Evolutionary conservation across 2,797 vertebrate genomes (phyloP).

Genomic region (Trachurus trachurus): DNA sequence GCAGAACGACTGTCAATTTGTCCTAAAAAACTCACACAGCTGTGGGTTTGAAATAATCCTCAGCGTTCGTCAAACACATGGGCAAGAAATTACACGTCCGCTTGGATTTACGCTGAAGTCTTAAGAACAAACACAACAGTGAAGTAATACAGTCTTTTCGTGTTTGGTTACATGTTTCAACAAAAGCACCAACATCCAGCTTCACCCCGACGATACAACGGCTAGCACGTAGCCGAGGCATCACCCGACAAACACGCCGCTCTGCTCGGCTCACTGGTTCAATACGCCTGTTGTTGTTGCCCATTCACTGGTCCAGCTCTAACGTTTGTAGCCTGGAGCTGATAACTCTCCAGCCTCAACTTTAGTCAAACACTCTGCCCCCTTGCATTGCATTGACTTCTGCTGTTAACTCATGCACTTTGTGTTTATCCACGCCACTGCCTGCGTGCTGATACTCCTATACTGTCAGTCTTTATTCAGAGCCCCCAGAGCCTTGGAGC

Average conservation of each 20-base stretch:
- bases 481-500: slow-evolving; percentile 5
- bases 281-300: slow-evolving; percentile 37
- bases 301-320: slow-evolving; percentile 21
- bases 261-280: slow-evolving; percentile 29
- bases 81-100: slow-evolving; percentile 6
- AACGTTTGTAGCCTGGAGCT: slow-evolving; percentile 36
- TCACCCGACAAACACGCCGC: slow-evolving; percentile 16
- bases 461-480: slow-evolving; percentile 7
- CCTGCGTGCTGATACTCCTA: not conserved
- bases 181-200: slow-evolving; percentile 5
- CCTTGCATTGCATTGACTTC: slow-evolving; percentile 21
- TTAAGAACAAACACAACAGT: not conserved
- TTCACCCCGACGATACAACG: not conserved
- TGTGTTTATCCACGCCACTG: slow-evolving; percentile 10
- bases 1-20: slow-evolving; percentile 47
- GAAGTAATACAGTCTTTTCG: slow-evolving; percentile 1
- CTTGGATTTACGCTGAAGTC: slow-evolving; percentile 22
- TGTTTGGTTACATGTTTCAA: slow-evolving; percentile 18
- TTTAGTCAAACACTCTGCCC: slow-evolving; percentile 37
- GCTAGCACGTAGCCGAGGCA: slow-evolving; percentile 10
- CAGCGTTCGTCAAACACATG: slow-evolving; percentile 38
- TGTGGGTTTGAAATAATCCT: slow-evolving; percentile 58
- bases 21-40: slow-evolving; percentile 47
- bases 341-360: slow-evolving; percentile 30
- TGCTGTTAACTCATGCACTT: slow-evolving; percentile 16